Evolutionary conservation across 2,797 vertebrate species (phyloP), one percentile per base, ranked within the genome.

Genomic region (Erethizon dorsatum): DNA sequence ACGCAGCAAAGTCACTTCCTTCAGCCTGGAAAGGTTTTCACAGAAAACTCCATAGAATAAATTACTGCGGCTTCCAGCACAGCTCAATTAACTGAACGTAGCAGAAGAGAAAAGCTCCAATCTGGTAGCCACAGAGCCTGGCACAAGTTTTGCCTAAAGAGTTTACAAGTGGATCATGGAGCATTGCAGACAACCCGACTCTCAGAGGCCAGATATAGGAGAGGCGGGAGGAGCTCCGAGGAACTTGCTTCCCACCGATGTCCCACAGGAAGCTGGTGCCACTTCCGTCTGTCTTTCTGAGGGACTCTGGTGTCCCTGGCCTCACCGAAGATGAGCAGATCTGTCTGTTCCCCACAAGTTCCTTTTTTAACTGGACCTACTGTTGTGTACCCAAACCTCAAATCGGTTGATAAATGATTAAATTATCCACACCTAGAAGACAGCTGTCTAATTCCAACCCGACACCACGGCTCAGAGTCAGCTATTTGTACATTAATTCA

Each of bases 41-140:
- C 86, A 95, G 91, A 95, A 97, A 94, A 83, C 90, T 97, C 90
- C 93, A 88, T n/a, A 92, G 97, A 96, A 97, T 97, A 96, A 95
- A 97, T 97, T 93, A 98, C 88, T 10, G 83, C 90, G 87, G 73
- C 95, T 97, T 94, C 90, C 92, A 95, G 88, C 93, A 93, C 93
- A 97, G 95, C 96, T 97, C 97, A 97, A 95, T 97, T 96, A 97
- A 94, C 97, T 95, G 97, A 97, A 97, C 86, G 94, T 94, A 96
- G 83, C 82, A 37, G 75, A 22, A 88, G 87, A 96, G 90, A 95
- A 95, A 88, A 94, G 69, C 95, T 95, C 95, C 97, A 98, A 95
- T 98, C 97, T 97, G 97, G 97, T 96, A 97, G 97, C 93, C 93
- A 84, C 90, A 95, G 94, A 97, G 95, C 88, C 93, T 97, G 97